Evolutionary conservation across 2,888 invertebrate species (phyloP), one percentile per base, ranked within the genome.

Genomic region (Nipponacmea schrenckii): DNA sequence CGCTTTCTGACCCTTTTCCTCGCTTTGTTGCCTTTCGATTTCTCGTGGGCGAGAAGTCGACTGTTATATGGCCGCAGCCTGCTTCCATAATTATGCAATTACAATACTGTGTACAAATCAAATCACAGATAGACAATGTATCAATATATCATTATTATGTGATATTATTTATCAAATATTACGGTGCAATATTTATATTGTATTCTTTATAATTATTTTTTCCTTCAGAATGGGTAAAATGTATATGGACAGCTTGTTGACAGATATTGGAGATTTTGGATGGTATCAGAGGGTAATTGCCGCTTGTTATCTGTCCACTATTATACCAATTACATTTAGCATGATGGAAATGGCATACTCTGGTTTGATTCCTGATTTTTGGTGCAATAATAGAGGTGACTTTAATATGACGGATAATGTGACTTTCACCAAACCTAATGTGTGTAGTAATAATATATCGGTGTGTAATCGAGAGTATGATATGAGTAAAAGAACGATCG

Each of bases 271-370:
- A 8, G 50, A 50, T 17, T 50, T 50, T 50, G 50, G 50, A n/a
- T n/a, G 50, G 50, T 50, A 50, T 17, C 50, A 50, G 15, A 50
- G 17, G 1, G 50, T 20, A 17, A 50, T 50, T 20, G 50, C 10
- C n/a, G 50, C 50, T 3, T 50, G 50, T 50, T 50, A 50, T 20
- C 50, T 50, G 1, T 50, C n/a, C 1, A 50, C 50, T 5, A 50
- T n/a, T 17, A 50, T 50, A 8, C 50, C 50, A n/a, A 20, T 50
- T 8, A 20, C 50, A 0, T 50, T 50, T 20, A 50, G n/a, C 50
- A 50, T 50, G 50, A 8, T 50, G 50, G 50, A 50, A n/a, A 50
- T 50, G 50, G 50, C 50, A n/a, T 50, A n/a, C 50, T n/a, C 50
- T 50, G 50, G 50, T 5, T 50, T 50, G 17, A 50, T 50, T 50